These are phyloP conservation scores for Tupaia chinensis DNA, from an alignment of 2,113 vertebrate genomes.

Conservation along the genomic window DNA sequence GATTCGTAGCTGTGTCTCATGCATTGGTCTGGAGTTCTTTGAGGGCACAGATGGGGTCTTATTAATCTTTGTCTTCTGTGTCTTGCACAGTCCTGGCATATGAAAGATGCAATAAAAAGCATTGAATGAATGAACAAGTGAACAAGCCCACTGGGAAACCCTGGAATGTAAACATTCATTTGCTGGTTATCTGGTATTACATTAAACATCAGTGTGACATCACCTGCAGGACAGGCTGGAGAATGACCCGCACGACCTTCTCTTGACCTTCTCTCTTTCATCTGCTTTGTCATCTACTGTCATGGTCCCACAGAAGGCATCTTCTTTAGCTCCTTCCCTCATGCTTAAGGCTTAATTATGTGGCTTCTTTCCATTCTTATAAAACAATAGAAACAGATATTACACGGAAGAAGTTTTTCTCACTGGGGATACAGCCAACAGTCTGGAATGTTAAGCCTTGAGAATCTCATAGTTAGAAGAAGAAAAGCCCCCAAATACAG, in stretches of 20 bases:
- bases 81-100: neutral
- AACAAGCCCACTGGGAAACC: neutral
- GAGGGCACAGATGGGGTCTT: neutral
- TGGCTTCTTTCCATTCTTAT: conserved; percentile 17
- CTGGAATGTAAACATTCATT: neutral
- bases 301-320: rapidly evolving
- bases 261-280: rapidly evolving
- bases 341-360: neutral
- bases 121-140: neutral
- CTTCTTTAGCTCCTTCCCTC: neutral
- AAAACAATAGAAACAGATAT: neutral
- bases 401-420: neutral
- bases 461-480: conserved; percentile 13
- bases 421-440: neutral
- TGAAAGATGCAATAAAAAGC: neutral
- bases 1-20: neutral
- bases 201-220: neutral
- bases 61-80: neutral
- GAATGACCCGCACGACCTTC: neutral
- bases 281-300: neutral
- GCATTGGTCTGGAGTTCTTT: neutral
- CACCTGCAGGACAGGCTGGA: neutral
- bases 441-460: conserved; percentile 5
- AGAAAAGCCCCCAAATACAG: neutral
- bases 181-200: neutral